Percentiles rank a stretch among this genome's conserved stretches.
Evolutionary conservation across 2,113 vertebrate genomes (phyloP).

Genomic region (Vulpes lagopus): DNA sequence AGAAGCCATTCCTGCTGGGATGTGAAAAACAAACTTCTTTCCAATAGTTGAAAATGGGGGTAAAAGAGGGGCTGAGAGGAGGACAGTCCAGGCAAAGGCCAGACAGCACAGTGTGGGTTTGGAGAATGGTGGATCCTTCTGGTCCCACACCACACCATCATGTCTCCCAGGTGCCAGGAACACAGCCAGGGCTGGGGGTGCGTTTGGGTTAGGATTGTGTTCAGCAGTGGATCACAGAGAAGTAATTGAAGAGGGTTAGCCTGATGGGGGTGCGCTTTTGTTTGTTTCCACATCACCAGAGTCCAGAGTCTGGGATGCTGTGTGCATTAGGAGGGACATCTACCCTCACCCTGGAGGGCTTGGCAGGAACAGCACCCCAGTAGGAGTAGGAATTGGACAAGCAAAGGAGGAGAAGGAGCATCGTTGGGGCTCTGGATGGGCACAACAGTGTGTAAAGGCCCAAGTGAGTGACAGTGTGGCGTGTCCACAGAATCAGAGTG

Average conservation of each 20-base stretch:
- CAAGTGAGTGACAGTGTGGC: fast-evolving
- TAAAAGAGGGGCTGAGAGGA: not conserved
- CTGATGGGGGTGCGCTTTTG: fast-evolving
- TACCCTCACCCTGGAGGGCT: not conserved
- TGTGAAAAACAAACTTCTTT: not conserved
- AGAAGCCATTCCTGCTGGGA: not conserved
- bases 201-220: not conserved
- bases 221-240: not conserved
- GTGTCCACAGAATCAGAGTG: not conserved
- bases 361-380: not conserved
- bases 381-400: not conserved
- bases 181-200: fast-evolving
- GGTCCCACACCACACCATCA: fast-evolving
- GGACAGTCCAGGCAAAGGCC: not conserved
- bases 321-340: not conserved
- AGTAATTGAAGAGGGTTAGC: no score
- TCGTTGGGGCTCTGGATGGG: not conserved
- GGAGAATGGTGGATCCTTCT: fast-evolving
- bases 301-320: not conserved
- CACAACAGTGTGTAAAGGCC: no score
- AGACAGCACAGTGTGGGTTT: not conserved
- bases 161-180: not conserved
- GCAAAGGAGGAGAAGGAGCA: not conserved
- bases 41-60: not conserved
- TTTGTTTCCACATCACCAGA: not conserved